These are phyloP conservation scores for Eleginops maclovinus DNA, from an alignment of 2,113 vertebrate genomes.

Conservation along the genomic window DNA sequence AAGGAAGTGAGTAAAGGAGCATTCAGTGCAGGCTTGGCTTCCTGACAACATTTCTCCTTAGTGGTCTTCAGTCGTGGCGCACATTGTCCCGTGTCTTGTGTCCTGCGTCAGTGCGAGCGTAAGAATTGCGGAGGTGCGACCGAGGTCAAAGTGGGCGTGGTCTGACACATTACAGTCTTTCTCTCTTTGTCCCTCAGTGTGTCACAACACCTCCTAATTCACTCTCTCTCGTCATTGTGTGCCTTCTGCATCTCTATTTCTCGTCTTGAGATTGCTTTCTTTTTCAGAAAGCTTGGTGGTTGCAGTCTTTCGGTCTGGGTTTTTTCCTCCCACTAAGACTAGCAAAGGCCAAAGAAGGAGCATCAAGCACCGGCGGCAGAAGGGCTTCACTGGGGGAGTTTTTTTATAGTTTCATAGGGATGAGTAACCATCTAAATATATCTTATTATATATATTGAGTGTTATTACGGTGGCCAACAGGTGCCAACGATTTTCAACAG, in stretches of 20 bases:
- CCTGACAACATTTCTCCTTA: slow-evolving; percentile 39
- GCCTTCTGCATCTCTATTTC: slow-evolving; percentile 27
- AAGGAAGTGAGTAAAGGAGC: slow-evolving; percentile 57
- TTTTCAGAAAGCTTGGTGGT: slow-evolving; percentile 25
- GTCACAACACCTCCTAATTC: neutral
- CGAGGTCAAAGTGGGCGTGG: slow-evolving; percentile 63
- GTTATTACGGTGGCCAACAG: no score
- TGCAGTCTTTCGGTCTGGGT: slow-evolving; percentile 39
- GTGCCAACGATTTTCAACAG: no score
- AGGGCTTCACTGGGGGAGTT: slow-evolving; percentile 23
- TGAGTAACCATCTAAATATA: slow-evolving; percentile 49
- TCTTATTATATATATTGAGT: neutral
- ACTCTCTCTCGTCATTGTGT: neutral
- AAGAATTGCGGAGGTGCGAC: slow-evolving; percentile 58
- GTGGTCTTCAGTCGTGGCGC: slow-evolving; percentile 25
- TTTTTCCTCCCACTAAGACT: slow-evolving; percentile 55
- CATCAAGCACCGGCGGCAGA: slow-evolving; percentile 41
- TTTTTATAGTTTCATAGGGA: slow-evolving; percentile 27
- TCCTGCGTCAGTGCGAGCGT: slow-evolving; percentile 43
- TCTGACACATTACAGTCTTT: slow-evolving; percentile 42
- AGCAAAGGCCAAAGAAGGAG: slow-evolving; percentile 53
- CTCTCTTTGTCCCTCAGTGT: slow-evolving; percentile 23
- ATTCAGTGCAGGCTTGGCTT: slow-evolving; percentile 42
- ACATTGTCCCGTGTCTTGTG: slow-evolving; percentile 22
- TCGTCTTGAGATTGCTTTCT: neutral